Evolutionary conservation across 2,797 vertebrate genomes (phyloP).

Genomic region (Mastacembelus armatus): DNA sequence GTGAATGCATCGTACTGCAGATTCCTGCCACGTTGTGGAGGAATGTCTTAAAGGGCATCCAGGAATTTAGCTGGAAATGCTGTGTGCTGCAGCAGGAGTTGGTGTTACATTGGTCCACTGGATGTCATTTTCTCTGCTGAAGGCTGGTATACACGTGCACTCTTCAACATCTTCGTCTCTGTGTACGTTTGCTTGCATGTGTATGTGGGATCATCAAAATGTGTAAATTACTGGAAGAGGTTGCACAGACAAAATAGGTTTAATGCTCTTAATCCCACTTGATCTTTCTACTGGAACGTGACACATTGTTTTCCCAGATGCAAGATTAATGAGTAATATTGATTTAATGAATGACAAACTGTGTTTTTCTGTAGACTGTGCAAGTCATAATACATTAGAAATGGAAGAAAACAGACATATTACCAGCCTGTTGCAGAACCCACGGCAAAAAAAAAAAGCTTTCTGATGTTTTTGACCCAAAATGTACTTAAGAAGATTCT

Average conservation of each 20-base stretch:
- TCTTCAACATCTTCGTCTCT: background rate
- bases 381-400: conserved; percentile 14
- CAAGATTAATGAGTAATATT: conserved; percentile 32
- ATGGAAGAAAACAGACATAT: conserved; percentile 19
- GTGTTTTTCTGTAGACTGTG: conserved; percentile 12
- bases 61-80: conserved; percentile 65
- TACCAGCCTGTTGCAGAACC: conserved; percentile 16
- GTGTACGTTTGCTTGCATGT: background rate
- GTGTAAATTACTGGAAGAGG: conserved; percentile 41
- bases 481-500: too few relatives aligned
- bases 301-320: conserved; percentile 33
- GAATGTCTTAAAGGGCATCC: conserved; percentile 59
- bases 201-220: background rate
- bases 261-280: conserved; percentile 45
- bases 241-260: conserved; percentile 28
- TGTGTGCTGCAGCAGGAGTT: conserved; percentile 41
- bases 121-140: conserved; percentile 44
- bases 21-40: conserved; percentile 53
- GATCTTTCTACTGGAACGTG: conserved; percentile 47
- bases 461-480: too few relatives aligned
- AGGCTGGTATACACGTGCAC: conserved; percentile 5
- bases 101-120: conserved; percentile 10
- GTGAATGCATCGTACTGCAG: conserved; percentile 35
- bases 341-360: conserved; percentile 10
- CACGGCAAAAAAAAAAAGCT: background rate